Evolutionary conservation across 2,888 invertebrate genomes (phyloP), one percentile per base, ranked within the genome.

Genomic region (Boloria euphrosyne): DNA sequence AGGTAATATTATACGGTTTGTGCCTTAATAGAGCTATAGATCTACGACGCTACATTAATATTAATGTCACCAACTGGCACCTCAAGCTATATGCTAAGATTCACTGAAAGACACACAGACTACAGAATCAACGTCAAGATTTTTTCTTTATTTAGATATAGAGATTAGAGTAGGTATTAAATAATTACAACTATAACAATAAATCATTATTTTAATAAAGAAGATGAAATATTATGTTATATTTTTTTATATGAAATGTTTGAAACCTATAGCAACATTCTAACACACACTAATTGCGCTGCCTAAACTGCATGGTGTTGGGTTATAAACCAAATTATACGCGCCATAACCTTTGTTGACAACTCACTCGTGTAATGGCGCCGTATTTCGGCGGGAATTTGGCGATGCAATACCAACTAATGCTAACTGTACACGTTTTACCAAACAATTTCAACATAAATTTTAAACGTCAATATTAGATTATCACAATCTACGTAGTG

Each of bases 281-380:
- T 74, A 71, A 68, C 68, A 67, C 76, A 67, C 68, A 67, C 77
- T 89, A 89, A 90, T 88, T 87, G 80, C 79, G 78, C 77, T 76
- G 77, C 73, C 80, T 84, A 84, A 84, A 84, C 81, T 79, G 80
- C 81, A 72, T 80, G 80, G 86, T 87, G 89, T 87, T 79, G 84
- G 84, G 89, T 80, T 87, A 89, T 91, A 92, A 91, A 92, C 86
- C 82, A 92, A 92, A 92, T 92, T 90, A 89, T 86, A 85, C 92
- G 92, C 90, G 75, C 88, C 92, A 92, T 92, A 91, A 86, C 87
- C 79, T 86, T 81, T 76, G 83, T 71, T 83, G 87, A 85, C 88
- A 88, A 89, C 80, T 90, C 90, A 87, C 76, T 89, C 89, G 92
- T 89, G 83, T 86, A 90, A 92, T 89, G 87, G 85, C 88, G 88